Base-by-base conservation (phyloP, 2,113 vertebrate species). In the Micronycteris hirsuta region DNA sequence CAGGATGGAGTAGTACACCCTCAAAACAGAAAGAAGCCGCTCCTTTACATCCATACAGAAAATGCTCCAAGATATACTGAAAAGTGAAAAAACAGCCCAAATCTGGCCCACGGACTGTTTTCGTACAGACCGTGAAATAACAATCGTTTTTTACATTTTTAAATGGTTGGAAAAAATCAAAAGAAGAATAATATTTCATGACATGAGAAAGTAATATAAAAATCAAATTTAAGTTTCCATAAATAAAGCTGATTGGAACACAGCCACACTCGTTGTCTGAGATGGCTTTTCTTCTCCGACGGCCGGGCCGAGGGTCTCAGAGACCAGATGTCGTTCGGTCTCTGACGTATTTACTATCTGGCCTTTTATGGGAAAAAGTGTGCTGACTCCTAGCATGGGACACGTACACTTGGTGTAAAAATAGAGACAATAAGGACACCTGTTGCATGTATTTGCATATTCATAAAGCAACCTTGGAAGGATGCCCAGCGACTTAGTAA, bases 161-260 rank as follows among this genome's bases (percentile, higher is more conserved):
- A 38, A 96, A 68, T 9, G 54, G 58, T 67, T 85, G 77, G 84
- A 74, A 90, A 91, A 63, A 81, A 70, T 92, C 63, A 78, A 82
- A 86, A 81, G 45, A 52, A 91, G n/a, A 76, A 67, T 47, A 76
- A 28, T 70, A 80, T 90, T 89, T 96, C 78, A 74, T 81, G 92
- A 93, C 89, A 84, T 63, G 65, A 97, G 93, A 97, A 89, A 94
- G 81, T 22, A 20, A 83, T 94, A 91, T 28, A 63, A 95, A 95
- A 94, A 84, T 96, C 89, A 94, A 71, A 86, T 94, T 58, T 76
- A 89, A 94, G 89, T 92, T 93, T 96, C 92, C 89, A 76, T 93
- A 94, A 95, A 91, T 93, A 86, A 88, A 82, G 65, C 49, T 45
- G 33, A 38, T 22, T 93, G 89, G 94, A 80, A 52, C 74, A 26